Evolutionary conservation across 2,888 invertebrate genomes (phyloP).

Genomic region (Yponomeuta plumbellus): DNA sequence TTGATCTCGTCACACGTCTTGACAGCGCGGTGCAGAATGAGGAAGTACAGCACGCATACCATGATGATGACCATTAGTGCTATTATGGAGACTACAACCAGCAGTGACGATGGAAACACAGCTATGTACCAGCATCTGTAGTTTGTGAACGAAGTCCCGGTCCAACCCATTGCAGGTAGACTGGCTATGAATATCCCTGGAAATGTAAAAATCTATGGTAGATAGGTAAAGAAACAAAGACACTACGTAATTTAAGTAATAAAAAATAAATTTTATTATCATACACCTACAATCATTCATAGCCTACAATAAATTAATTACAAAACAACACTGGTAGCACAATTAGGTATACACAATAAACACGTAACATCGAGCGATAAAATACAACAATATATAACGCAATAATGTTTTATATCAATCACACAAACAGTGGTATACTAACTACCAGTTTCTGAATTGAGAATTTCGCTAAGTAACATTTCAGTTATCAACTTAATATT

Average conservation of each 20-base stretch:
- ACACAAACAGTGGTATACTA: not conserved
- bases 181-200: conserved; percentile 46
- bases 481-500: no score
- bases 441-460: no score
- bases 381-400: not conserved
- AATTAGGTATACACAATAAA: not conserved
- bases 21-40: conserved; percentile 73
- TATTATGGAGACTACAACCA: conserved; percentile 63
- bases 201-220: conserved; percentile 20
- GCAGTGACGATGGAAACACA: conserved; percentile 68
- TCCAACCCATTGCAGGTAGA: conserved; percentile 52
- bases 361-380: not conserved
- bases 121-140: conserved; percentile 76
- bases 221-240: not conserved
- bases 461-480: no score
- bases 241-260: not conserved
- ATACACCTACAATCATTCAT: no score
- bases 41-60: conserved; percentile 65
- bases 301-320: not conserved
- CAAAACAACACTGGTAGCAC: not conserved
- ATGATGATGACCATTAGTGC: conserved; percentile 61
- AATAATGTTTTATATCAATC: not conserved
- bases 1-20: conserved; percentile 67
- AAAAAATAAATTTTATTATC: not conserved
- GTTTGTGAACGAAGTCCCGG: conserved; percentile 65